Percentiles rank a stretch among this genome's conserved stretches.
These are phyloP conservation scores for Vireo altiloquus DNA, from an alignment of 2,113 vertebrate species.

Conservation along the genomic window DNA sequence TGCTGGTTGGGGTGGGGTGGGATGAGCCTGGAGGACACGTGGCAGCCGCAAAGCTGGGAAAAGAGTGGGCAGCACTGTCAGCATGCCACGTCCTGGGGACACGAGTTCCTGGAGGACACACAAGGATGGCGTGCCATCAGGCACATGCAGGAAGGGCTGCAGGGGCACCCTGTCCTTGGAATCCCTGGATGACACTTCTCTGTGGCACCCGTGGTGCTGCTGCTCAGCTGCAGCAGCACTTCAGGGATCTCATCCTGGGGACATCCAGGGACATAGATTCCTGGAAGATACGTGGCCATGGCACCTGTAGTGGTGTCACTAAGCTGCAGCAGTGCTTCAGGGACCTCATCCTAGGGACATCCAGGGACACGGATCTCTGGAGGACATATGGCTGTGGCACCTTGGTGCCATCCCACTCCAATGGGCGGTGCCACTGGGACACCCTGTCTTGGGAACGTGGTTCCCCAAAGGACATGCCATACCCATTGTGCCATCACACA, in stretches of 20 bases:
- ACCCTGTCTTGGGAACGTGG: accelerated
- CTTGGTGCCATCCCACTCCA: background rate
- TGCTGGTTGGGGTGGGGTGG: background rate
- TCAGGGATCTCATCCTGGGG: too few relatives aligned
- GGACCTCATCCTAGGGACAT: background rate
- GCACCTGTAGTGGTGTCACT: too few relatives aligned
- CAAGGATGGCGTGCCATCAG: background rate
- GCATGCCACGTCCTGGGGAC: background rate
- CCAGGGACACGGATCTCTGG: background rate
- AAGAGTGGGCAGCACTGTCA: accelerated
- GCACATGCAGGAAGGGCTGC: background rate
- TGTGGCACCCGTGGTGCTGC: accelerated
- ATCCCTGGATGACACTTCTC: background rate
- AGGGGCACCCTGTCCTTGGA: background rate
- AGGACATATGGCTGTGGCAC: accelerated
- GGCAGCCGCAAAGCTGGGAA: background rate
- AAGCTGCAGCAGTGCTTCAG: too few relatives aligned
- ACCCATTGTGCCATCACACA: background rate
- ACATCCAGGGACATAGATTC: background rate
- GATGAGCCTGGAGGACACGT: background rate
- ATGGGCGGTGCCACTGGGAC: accelerated
- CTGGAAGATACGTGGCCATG: too few relatives aligned
- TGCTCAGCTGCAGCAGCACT: background rate
- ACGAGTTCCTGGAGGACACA: accelerated
- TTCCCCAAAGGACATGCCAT: background rate